Evolutionary conservation across 2,888 invertebrate species (phyloP), one percentile per base, ranked within the genome.

Genomic region (Elaeidobius kamerunicus): DNA sequence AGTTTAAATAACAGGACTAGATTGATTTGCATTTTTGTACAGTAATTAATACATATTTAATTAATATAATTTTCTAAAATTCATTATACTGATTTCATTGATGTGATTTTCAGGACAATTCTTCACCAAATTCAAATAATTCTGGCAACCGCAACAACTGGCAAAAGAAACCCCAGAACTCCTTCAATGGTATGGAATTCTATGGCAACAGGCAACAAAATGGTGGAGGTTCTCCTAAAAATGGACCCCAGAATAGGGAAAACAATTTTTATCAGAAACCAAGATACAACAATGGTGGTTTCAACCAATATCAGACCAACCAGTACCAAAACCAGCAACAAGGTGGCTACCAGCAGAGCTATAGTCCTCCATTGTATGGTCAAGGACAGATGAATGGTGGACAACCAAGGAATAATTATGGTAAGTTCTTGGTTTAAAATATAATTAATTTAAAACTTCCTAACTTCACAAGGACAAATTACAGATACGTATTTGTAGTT

Each of bases 241-340:
- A 52, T 39, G 56, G 53, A n/a, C 55, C 54, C 1, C 36, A 58
- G n/a, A 73, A 61, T 71, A 78, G 73, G 59, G 77, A 77, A 61
- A 78, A 80, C 58, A 66, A 64, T 7, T 67, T 63, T 55, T 77
- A 76, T 45, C 66, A 70, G 56, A 76, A 78, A 16, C 79, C 80
- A 64, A 80, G 80, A 16, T 81, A 79, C 60, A 81, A 78, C 40
- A 83, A 81, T 61, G 78, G 76, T 70, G 76, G 79, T 7, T 62
- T 52, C 39, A 53, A 54, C 27, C 55, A 58, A n/a, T 79, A 80
- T 62, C 80, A 79, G 61, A 79, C 76, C 54, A 77, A 78, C 44
- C 75, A 75, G 57, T 69, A 65, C 46, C 70, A 58, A 64, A 72
- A 63, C 48, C 49, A 48, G 23, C 38, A 46, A 20, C n/a, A 11